Conservation (phyloP, 2,113 vertebrate genomes). For the Physeter macrocephalus region DNA sequence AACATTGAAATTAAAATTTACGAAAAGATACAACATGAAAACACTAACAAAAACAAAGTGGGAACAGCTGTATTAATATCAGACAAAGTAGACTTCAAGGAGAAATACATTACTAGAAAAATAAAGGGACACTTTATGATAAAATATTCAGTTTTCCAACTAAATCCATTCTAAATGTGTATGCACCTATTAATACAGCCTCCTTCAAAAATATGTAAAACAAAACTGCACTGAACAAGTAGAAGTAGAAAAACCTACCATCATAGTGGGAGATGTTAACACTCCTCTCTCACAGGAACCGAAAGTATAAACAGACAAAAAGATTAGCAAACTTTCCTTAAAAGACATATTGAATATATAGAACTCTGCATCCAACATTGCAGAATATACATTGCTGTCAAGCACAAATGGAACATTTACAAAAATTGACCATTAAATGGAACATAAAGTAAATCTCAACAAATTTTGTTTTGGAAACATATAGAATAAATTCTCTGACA, state of each 20-base stretch:
- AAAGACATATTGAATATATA: background rate
- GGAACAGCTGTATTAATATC: background rate
- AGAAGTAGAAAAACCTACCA: background rate
- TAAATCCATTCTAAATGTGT: background rate
- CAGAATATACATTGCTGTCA: background rate
- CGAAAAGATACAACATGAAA: background rate
- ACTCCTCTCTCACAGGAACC: background rate
- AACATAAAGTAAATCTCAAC: background rate
- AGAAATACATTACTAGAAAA: background rate
- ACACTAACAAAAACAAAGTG: background rate
- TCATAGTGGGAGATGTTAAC: background rate
- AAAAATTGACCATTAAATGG: background rate
- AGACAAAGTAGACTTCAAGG: background rate
- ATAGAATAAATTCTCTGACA: background rate
- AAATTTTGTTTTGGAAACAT: background rate
- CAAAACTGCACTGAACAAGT: background rate
- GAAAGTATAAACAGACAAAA: background rate
- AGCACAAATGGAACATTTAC: background rate
- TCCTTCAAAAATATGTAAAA: background rate
- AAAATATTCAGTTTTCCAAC: conserved; percentile 15
- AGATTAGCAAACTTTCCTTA: background rate
- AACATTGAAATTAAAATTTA: background rate
- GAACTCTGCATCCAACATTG: background rate
- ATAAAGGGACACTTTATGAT: background rate
- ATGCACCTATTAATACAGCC: background rate